These are phyloP conservation scores for Amphiprion percula DNA, from an alignment of 2,113 vertebrate species.

Conservation along the genomic window DNA sequence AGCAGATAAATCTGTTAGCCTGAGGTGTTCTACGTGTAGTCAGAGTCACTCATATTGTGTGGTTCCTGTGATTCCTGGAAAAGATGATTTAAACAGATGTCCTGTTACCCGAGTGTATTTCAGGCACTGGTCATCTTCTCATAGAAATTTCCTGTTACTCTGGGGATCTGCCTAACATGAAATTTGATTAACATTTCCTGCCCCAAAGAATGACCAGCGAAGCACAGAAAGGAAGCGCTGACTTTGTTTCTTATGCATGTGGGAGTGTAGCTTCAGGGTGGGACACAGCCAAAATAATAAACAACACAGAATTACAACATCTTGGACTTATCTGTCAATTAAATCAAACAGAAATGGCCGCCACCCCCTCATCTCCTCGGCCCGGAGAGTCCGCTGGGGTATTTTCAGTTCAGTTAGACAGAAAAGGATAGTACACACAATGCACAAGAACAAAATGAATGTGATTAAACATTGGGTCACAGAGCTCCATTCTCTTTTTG, in stretches of 20 bases:
- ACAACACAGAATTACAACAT: constrained; percentile 25
- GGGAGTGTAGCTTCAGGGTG: constrained; percentile 28
- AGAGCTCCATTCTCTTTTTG: no score
- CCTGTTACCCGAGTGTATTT: neutral
- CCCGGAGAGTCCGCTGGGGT: neutral
- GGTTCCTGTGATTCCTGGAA: neutral
- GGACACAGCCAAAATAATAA: constrained; percentile 29
- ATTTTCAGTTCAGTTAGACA: constrained; percentile 13
- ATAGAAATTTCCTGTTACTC: neutral
- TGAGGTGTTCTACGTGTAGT: constrained; percentile 10
- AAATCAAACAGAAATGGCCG: constrained; percentile 22
- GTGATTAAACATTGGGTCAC: no score
- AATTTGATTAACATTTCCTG: constrained; percentile 17
- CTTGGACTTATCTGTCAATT: constrained; percentile 22
- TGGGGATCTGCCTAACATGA: neutral
- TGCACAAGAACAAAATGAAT: neutral
- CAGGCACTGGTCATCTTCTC: neutral
- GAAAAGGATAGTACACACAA: neutral
- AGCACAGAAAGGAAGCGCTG: constrained; percentile 5
- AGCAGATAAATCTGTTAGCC: constrained; percentile 34
- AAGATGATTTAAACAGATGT: neutral
- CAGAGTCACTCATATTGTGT: constrained; percentile 5
- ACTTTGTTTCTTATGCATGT: constrained; percentile 3
- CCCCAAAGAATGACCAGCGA: constrained; percentile 1
- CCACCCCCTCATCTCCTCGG: neutral